Percentiles rank a stretch among this genome's conserved stretches.
Evolutionary conservation across 2,113 vertebrate genomes (phyloP).

Genomic region (Brachypodius melanocephalos): DNA sequence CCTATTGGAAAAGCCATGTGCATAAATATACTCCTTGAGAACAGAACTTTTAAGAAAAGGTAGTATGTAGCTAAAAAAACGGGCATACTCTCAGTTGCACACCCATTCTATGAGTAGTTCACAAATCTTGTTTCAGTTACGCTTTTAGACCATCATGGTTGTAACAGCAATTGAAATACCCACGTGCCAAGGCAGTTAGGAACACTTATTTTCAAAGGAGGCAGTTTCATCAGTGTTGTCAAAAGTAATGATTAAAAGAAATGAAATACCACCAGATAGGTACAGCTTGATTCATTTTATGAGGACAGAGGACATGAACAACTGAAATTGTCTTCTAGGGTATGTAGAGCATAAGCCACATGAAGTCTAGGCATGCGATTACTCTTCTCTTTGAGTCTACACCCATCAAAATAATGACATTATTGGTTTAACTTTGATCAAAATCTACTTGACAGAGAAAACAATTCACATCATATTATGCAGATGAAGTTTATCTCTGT

Average conservation of each 20-base stretch:
- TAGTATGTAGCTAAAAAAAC: background rate
- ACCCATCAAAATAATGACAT: background rate
- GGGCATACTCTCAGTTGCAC: background rate
- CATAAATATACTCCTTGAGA: background rate
- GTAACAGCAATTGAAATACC: background rate
- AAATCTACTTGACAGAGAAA: background rate
- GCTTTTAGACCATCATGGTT: background rate
- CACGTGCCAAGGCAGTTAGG: background rate
- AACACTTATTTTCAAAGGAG: background rate
- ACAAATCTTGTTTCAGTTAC: background rate
- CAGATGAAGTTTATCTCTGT: background rate
- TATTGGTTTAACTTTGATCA: background rate
- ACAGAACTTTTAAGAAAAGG: background rate
- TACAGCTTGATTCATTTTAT: background rate
- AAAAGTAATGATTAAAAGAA: background rate
- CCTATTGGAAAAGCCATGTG: background rate
- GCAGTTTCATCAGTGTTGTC: background rate
- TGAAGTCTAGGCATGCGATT: background rate
- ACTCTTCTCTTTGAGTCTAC: background rate
- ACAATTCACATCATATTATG: background rate
- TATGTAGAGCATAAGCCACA: background rate
- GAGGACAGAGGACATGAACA: background rate
- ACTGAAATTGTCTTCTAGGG: background rate
- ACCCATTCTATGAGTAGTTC: background rate
- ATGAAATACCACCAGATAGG: background rate